Evolutionary conservation across 2,113 vertebrate species (phyloP), one percentile per base, ranked within the genome.

Genomic region (Dasyornis broadbenti): DNA sequence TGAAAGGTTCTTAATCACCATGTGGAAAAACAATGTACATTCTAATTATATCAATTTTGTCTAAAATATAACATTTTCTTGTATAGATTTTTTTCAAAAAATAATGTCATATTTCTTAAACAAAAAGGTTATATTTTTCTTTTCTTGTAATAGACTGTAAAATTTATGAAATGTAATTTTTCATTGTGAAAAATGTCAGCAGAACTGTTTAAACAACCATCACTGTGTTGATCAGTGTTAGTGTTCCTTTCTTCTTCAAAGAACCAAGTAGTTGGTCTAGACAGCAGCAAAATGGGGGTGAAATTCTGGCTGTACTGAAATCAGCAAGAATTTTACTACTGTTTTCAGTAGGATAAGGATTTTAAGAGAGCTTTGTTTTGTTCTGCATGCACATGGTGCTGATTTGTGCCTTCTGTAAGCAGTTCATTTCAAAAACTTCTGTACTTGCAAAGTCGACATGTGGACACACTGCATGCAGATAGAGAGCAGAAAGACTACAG

Each of bases 371-470:
- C 44, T n/a, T 80, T 80, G 11, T 61, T 80, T 5, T 44, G 5
- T 64, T 81, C 13, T 77, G n/a, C 2, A 0, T 47, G 7, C 11
- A 9, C 11, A 23, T 10, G 23, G 9, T 50, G 33, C 50, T 60
- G 50, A 54, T 90, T 52, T 82, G 44, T 78, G 18, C 19, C 30
- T 56, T 49, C 49, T 88, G 1, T 40, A 54, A 82, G 30, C 49
- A 69, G 16, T 37, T 77, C 19, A 15, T 45, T 94, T 40, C 6
- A 16, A 14, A 68, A 77, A 19, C 21, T 49, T 69, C 15, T 26
- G 11, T 71, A 6, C 15, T 53, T 45, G 17, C 0, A 0, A 33
- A 68, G 53, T 13, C 1, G 1, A 15, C 5, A 0, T 12, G 15
- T 13, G 33, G 31, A 19, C 26, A 23, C 17, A 4, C 22, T 35